Conservation (phyloP, 64 coral and sea anemone genomes). For the Montipora sp. region DNA sequence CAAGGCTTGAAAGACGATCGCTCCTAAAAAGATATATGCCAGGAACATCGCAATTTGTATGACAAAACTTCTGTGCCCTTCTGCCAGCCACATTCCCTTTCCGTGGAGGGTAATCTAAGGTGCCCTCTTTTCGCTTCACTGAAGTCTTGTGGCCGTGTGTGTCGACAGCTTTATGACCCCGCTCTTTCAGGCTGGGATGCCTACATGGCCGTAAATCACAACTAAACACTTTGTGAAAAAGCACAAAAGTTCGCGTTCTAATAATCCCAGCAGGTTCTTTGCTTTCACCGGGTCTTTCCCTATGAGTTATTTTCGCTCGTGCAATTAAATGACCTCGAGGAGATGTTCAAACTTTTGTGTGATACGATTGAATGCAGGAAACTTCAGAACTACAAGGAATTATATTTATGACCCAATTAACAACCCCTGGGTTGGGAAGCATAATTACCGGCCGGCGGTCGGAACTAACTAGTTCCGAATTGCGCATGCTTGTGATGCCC, state of each 20-base stretch:
- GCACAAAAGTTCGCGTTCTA: background rate
- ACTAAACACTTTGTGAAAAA: background rate
- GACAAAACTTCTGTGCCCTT: conserved; percentile 74
- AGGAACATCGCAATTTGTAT: conserved; percentile 76
- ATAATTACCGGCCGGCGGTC: conserved; percentile 48
- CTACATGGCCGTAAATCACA: conserved; percentile 18
- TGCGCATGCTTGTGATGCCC: conserved; percentile 7
- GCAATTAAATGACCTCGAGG: conserved; percentile 12
- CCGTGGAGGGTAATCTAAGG: background rate
- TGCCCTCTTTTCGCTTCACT: background rate
- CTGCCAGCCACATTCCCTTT: conserved; percentile 74
- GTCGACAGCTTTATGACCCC: background rate
- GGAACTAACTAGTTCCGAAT: background rate
- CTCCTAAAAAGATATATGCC: conserved; percentile 82
- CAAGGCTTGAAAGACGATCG: conserved; percentile 90
- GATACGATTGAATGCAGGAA: conserved; percentile 5
- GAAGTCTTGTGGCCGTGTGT: background rate
- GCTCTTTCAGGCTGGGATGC: background rate
- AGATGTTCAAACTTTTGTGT: conserved; percentile 6
- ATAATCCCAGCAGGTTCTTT: background rate
- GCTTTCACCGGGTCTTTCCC: background rate
- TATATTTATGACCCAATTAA: background rate
- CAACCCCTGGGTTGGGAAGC: background rate
- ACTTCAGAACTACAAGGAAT: background rate
- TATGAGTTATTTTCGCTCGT: background rate